Base-by-base conservation (phyloP, 2,888 invertebrate genomes). In the Cosmorhoe ocellata region DNA sequence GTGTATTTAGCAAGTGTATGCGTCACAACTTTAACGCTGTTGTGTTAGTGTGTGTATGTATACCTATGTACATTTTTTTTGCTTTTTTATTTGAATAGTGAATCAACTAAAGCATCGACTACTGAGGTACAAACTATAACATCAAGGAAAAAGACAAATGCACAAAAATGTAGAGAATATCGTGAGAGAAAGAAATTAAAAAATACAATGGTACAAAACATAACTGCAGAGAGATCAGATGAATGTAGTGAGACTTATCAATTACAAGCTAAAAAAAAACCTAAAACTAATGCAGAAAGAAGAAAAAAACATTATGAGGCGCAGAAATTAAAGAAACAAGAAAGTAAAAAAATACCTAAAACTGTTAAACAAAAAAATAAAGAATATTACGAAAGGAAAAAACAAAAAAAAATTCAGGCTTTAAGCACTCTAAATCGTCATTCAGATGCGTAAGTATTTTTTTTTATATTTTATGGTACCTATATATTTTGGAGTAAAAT, bases 131-230 rank as follows among this genome's bases (percentile, higher is more conserved):
- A 24, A 24, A 24, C 24, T 24, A 24, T 24, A 4, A 24, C 24
- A 24, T 24, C 24, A 24, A 24, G 24, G 24, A 24, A 24, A 24
- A 24, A 24, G 56, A 58, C 64, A 60, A 66, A 66, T 63, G 66
- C 66, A 60, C 63, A 63, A 63, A 64, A 12, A 64, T 63, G 65
- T 63, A 64, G 61, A 64, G 66, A 66, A 59, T 63, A 66, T 62
- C 65, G 64, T 59, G 64, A 63, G 61, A 63, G 60, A 63, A 55
- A 59, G 57, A 66, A 61, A 66, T 59, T 61, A 59, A 55, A 58
- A 59, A 62, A 59, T 58, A 56, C 56, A 66, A 63, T 57, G 59
- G 57, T 58, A 64, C 61, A 61, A 64, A 61, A 63, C 55, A 64
- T 56, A 61, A 59, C 59, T 60, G 59, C 63, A 64, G 57, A 58